Conservation (phyloP, 2,113 vertebrate species). For the Todiramphus saurophagus region DNA sequence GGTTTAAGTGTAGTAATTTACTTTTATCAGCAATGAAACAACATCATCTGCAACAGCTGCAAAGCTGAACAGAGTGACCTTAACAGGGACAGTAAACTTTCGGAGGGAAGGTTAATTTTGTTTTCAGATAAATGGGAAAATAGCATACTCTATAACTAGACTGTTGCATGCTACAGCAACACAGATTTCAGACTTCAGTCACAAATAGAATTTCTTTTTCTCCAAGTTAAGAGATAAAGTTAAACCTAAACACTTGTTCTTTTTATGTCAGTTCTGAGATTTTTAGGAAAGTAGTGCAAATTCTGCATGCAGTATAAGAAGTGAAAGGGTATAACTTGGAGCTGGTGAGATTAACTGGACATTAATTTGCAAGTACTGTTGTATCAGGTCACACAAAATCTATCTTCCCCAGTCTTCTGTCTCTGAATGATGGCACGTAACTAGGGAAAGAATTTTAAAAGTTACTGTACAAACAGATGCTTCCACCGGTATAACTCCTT, state of each 20-base stretch:
- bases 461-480: neutral
- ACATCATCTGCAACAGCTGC: neutral
- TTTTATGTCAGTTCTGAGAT: neutral
- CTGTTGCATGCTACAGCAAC: neutral
- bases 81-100: neutral
- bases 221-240: neutral
- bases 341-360: neutral
- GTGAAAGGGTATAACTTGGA: neutral
- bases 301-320: neutral
- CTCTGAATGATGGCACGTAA: neutral
- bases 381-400: neutral
- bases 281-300: neutral
- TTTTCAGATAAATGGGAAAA: neutral
- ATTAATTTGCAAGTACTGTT: neutral
- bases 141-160: neutral
- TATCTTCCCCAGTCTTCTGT: neutral
- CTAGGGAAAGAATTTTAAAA: neutral
- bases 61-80: neutral
- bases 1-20: conserved; percentile 2
- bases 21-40: neutral
- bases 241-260: neutral
- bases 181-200: neutral
- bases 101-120: conserved; percentile 3
- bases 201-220: neutral
- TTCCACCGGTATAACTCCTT: neutral